phyloP scores from a whole-genome alignment of 2,113 vertebrate species.

The Callaeas wilsoni region DNA sequence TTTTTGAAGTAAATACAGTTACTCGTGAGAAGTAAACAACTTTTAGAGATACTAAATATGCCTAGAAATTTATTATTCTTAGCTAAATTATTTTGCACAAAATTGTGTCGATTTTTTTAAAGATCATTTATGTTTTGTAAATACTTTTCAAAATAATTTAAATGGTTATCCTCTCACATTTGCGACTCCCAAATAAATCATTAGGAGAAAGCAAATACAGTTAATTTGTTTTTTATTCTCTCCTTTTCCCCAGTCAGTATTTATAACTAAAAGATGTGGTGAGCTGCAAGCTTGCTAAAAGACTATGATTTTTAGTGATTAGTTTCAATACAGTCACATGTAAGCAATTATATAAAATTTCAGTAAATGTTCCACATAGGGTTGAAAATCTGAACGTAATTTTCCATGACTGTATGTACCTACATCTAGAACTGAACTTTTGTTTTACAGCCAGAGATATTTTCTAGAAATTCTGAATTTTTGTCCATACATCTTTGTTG shows the following conservation, averaged over 20 bases:
- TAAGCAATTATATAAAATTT: neutral
- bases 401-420: neutral
- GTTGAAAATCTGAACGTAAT: neutral
- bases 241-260: neutral
- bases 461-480: neutral
- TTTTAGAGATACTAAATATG: neutral
- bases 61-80: neutral
- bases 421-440: neutral
- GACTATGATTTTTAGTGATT: neutral
- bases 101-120: neutral
- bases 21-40: neutral
- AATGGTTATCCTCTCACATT: neutral
- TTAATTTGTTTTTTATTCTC: neutral
- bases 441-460: neutral
- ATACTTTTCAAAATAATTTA: neutral
- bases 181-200: neutral
- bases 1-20: neutral
- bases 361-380: neutral
- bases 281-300: neutral
- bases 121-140: neutral
- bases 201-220: neutral
- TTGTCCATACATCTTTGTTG: neutral
- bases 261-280: neutral
- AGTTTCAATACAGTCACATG: neutral
- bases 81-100: neutral